Evolutionary conservation across 2,888 invertebrate species (phyloP), one percentile per base, ranked within the genome.

Genomic region (Aethes cnicana): DNA sequence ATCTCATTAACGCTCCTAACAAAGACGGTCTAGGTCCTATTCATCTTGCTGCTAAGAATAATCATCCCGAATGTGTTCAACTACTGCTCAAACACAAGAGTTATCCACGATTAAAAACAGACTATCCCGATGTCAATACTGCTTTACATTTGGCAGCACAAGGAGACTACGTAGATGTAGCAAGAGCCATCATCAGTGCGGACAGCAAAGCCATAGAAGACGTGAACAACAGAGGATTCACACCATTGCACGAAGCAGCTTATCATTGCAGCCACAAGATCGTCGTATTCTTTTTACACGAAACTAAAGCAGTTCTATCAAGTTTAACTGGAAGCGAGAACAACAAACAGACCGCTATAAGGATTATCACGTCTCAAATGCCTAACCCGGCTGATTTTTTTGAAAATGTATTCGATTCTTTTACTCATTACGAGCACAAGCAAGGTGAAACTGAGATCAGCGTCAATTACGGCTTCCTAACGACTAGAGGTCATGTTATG

Each of bases 211-310:
- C 64, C n/a, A 33, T 64, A 30, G 44, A 66, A 17, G 65, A 62
- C n/a, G 58, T 58, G 3, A 53, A 56, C 25, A 26, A 42, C 11
- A 21, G 53, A 6, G 47, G 48, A 4, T 63, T 63, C 58, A 57
- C 59, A 11, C 62, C 68, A 7, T 54, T 67, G 11, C 64, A 70
- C 46, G 54, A 56, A 41, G 66, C 69, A 20, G 87, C 86, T 5
- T 72, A 73, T 25, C 75, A 82, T 53, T 86, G 90, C 9, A 84
- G 85, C 54, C 75, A 81, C 39, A 81, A 86, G 39, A 86, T 84
- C 59, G 76, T 50, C 17, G 3, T 88, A 5, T 50, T 55, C 14
- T 36, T 55, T 8, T 54, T 63, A 11, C 28, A 60, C n/a, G 43
- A 63, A 23, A 46, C 63, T 14, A 71, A 71, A 7, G 66, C 67